Conservation (phyloP, 2,888 invertebrate species). For the Cosmopolites sordidus region DNA sequence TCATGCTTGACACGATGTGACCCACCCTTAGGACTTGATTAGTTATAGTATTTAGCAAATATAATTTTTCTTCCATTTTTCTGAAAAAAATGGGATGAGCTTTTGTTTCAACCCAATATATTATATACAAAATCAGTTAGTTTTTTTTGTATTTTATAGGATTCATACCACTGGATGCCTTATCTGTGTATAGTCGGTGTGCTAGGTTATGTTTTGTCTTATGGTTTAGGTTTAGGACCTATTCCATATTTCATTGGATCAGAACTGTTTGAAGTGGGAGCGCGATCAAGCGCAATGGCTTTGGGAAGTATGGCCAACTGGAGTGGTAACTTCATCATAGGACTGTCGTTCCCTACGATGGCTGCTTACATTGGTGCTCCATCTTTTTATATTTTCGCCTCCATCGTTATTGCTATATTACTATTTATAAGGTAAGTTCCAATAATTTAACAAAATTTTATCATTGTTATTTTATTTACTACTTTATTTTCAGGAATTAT, state of each 20-base stretch:
- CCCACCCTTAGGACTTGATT: too few species aligned
- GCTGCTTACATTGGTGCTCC: conserved; percentile 61
- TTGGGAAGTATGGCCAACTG: conserved; percentile 83
- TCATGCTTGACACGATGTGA: too few species aligned
- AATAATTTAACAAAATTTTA: not conserved
- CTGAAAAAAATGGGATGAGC: too few species aligned
- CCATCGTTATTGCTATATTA: conserved; percentile 53
- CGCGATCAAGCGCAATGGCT: conserved; percentile 81
- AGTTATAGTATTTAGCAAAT: too few species aligned
- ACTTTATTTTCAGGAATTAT: conserved; percentile 59
- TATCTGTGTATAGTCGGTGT: conserved; percentile 67
- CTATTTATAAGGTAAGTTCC: conserved; percentile 58
- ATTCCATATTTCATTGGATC: conserved; percentile 84
- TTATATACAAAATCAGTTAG: too few species aligned
- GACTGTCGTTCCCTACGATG: conserved; percentile 69
- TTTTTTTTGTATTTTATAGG: conserved; percentile 10
- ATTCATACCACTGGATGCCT: conserved; percentile 57
- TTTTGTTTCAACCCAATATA: too few species aligned
- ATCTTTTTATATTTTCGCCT: conserved; percentile 72
- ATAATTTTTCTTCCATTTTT: too few species aligned
- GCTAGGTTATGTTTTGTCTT: conserved; percentile 71
- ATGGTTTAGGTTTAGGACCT: conserved; percentile 80
- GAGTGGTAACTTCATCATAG: conserved; percentile 83
- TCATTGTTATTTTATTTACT: too few species aligned
- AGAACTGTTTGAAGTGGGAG: conserved; percentile 80